Evolutionary conservation across 2,888 invertebrate species (phyloP), one percentile per base, ranked within the genome.

Genomic region (Tetragonisca angustula): DNA sequence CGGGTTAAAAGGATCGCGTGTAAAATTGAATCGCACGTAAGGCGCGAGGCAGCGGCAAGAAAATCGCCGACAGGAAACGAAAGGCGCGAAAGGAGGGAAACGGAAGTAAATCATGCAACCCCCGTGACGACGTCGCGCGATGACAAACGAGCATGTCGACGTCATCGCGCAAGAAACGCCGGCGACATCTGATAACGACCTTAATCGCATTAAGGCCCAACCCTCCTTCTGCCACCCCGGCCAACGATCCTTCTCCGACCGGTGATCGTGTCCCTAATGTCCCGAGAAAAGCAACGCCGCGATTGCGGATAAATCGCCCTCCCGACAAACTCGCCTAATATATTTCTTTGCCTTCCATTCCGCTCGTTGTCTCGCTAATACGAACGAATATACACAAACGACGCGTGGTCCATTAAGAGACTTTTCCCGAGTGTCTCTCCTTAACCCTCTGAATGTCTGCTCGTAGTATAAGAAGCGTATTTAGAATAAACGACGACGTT

Each of bases 121-220:
- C 91, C 92, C 91, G 91, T 90, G 91, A 92, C 92, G 92, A 91
- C 92, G 93, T 93, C 93, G 93, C 92, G 92, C 92, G 92, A 93
- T 94, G 94, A 94, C 94, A 94, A 94, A 94, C 92, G 94, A 94
- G 92, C 91, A 70, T 84, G 89, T 74, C 86, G 90, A 89, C 91
- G 93, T 91, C 93, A 93, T 92, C 92, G 92, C 88, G 92, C 93
- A 91, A 93, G 91, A 93, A 92, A 91, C 91, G 91, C 89, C 92
- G 91, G 91, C 92, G 93, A 93, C 93, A 94, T 94, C 94, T 94
- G 94, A 94, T 94, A 94, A 93, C 93, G 92, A 85, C 91, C 91
- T 91, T 93, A 94, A 93, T 94, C 93, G 93, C 92, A 93, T 93
- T 93, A 89, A 87, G 89, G 87, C 86, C 83, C 90, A 65, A 78